Evolutionary conservation across 1,140 invertebrate genomes (phyloP).

Genomic region (Temnothorax curvispinosus): DNA sequence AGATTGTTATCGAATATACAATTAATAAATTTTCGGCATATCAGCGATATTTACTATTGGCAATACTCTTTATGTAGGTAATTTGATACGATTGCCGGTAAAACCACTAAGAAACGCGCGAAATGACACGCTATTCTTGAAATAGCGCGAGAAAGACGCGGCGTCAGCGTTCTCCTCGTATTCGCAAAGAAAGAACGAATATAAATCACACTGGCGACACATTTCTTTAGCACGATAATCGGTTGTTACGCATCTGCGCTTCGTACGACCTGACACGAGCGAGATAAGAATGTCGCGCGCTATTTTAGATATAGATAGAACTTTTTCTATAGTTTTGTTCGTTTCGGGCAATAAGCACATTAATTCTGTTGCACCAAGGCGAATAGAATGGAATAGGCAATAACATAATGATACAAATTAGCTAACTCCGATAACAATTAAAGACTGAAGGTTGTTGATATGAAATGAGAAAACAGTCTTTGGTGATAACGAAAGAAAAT

Average conservation of each 20-base stretch:
- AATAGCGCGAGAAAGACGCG: conserved; percentile 16
- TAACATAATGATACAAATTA: conserved; percentile 27
- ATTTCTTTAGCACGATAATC: conserved; percentile 46
- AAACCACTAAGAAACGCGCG: background rate
- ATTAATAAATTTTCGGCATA: conserved; percentile 5
- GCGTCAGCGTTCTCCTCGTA: background rate
- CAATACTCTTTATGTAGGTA: background rate
- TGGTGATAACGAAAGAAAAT: background rate
- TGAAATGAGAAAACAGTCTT: background rate
- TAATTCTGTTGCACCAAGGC: background rate
- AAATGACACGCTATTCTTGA: background rate
- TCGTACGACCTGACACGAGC: conserved; percentile 24
- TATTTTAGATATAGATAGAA: conserved; percentile 23
- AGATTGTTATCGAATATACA: background rate
- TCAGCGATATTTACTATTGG: conserved; percentile 27
- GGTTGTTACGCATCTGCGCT: conserved; percentile 44
- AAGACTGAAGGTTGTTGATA: background rate
- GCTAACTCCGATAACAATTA: background rate
- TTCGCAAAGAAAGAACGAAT: conserved; percentile 30
- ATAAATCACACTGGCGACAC: conserved; percentile 51
- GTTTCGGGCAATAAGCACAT: background rate
- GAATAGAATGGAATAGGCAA: background rate
- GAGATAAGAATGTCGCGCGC: conserved; percentile 26
- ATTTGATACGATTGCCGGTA: background rate
- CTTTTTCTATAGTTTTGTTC: background rate